Base-by-base conservation (phyloP, 2,888 invertebrate species). In the Nipponacmea schrenckii region DNA sequence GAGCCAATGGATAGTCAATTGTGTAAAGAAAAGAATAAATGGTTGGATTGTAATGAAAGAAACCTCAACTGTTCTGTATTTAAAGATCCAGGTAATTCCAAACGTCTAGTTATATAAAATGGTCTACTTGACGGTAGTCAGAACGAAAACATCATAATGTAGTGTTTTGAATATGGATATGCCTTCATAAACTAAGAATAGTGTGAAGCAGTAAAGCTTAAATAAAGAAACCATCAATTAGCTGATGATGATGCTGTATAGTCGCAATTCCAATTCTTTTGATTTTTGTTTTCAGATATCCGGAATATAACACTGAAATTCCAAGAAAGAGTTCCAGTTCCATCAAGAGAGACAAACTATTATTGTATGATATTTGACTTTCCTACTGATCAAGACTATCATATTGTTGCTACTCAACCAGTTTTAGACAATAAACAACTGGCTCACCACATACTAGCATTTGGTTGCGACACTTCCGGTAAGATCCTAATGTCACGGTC, bases 391-490 rank as follows among this genome's bases (percentile, higher is more conserved):
- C 68, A 24, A 14, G 77, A 75, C 62, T 74, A 66, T 31, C 77
- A 77, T 62, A 63, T 77, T 17, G 71, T 77, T 8, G 77, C 75
- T 26, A 70, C 72, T 12, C 70, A 71, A 24, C 77, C 77, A 14
- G 48, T 74, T 17, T 65, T 77, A 12, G 77, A 74, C 56, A 77
- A 77, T 64, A 50, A n/a, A 27, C 72, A 77, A 44, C 64, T 74
- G 10, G 73, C 74, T 2, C 77, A 77, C n/a, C 77, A 77, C 50
- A 74, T 77, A 1, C 70, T 77, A 1, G 44, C 74, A 20, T 76
- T 75, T 45, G 77, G 77, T 14, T 77, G 77, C 62, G 45, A 75
- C 14, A 63, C 69, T 20, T 56, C 45, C 4, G 72, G 74, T 74
- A 10, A 64, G 70, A 31, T 17, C 1, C 39, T 39, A 10, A 39